Conservation (phyloP, 2,888 invertebrate genomes). For the Diarsia rubi region DNA sequence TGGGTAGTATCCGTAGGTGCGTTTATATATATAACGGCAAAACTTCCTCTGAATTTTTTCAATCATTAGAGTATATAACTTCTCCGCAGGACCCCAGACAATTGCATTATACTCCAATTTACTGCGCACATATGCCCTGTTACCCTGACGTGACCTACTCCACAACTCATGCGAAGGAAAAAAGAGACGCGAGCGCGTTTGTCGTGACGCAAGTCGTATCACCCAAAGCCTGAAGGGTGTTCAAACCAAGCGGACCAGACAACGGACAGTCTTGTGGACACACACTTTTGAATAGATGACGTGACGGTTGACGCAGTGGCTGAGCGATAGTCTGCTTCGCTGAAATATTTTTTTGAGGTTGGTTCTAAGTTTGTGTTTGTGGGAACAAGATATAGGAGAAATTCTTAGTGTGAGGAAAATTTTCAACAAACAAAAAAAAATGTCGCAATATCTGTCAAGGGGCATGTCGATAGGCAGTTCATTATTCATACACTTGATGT, state of each 20-base stretch:
- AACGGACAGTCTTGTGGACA: too few relatives aligned
- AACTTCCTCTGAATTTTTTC: too few relatives aligned
- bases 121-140: too few relatives aligned
- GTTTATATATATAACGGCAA: too few relatives aligned
- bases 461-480: not conserved
- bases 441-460: not conserved
- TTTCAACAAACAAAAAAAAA: not conserved
- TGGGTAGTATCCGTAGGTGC: too few relatives aligned
- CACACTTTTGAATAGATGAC: not conserved
- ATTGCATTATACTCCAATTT: too few relatives aligned
- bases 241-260: too few relatives aligned
- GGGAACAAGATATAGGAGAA: not conserved
- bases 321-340: not conserved
- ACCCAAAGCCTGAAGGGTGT: too few relatives aligned
- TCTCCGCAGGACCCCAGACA: too few relatives aligned
- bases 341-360: not conserved
- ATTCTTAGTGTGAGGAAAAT: not conserved
- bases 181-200: not conserved
- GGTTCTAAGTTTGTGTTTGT: not conserved
- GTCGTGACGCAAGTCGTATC: not conserved
- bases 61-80: too few relatives aligned
- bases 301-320: not conserved
- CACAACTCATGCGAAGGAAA: too few relatives aligned
- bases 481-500: not conserved
- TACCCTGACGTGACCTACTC: too few relatives aligned